These are phyloP conservation scores for Trogon melanurus DNA, from an alignment of 2,113 vertebrate genomes.

Conservation along the genomic window DNA sequence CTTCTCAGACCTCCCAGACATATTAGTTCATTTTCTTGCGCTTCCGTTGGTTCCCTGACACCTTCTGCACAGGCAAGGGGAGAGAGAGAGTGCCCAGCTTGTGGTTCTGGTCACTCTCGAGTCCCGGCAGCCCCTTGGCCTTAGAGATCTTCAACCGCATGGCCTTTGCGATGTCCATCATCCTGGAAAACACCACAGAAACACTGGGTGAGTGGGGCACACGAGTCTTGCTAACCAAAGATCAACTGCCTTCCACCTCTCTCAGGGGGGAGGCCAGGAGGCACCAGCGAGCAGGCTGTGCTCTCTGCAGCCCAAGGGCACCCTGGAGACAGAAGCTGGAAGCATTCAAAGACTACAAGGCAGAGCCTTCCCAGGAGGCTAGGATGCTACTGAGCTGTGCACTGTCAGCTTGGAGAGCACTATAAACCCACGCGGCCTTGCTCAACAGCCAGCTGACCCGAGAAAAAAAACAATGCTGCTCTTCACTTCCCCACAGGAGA, in stretches of 20 bases:
- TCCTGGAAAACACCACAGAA: slow-evolving; percentile 51
- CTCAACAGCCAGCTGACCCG: neutral
- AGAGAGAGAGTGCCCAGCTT: slow-evolving; percentile 80
- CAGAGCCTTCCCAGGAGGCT: neutral
- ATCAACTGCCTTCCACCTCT: neutral
- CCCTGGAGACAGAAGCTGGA: neutral
- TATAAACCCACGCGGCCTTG: neutral
- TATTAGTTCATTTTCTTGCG: slow-evolving; percentile 79
- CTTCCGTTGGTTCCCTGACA: slow-evolving; percentile 59
- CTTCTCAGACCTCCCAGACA: neutral
- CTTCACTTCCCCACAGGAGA: neutral
- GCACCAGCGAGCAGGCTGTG: accelerated
- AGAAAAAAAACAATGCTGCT: neutral
- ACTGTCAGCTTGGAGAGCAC: accelerated
- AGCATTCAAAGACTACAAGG: neutral
- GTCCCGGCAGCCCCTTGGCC: slow-evolving; percentile 11
- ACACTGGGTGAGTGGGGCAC: accelerated
- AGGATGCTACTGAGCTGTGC: neutral
- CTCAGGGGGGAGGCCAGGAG: neutral
- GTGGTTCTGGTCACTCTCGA: slow-evolving; percentile 68
- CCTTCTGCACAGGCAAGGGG: slow-evolving; percentile 81
- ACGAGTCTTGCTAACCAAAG: accelerated
- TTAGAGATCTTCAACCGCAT: slow-evolving; percentile 87
- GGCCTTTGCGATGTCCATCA: slow-evolving; percentile 87
- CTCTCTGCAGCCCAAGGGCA: neutral